These are phyloP conservation scores for Sorex araneus DNA, from an alignment of 2,113 vertebrate genomes.

Conservation along the genomic window DNA sequence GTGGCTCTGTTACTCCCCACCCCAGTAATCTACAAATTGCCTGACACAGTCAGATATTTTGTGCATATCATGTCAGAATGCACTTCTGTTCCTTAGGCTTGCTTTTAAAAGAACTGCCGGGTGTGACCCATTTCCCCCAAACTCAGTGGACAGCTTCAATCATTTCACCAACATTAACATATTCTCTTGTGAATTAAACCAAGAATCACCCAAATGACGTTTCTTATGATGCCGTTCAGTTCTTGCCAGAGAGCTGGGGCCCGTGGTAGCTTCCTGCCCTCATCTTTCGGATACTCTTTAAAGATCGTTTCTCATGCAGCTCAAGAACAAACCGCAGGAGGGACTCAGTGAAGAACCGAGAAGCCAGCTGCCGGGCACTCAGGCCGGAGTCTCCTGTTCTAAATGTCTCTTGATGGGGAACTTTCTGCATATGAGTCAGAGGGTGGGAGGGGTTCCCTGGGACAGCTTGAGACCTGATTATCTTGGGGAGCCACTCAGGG, in stretches of 20 bases:
- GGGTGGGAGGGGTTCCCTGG: rapidly evolving
- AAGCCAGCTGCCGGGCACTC: neutral
- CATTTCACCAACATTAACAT: neutral
- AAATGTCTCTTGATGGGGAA: neutral
- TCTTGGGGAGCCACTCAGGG: neutral
- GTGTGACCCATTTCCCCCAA: no score
- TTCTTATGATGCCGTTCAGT: neutral
- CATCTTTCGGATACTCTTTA: neutral
- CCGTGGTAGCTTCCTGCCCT: neutral
- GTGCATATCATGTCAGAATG: neutral
- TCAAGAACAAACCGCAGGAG: neutral
- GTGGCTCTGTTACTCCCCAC: neutral
- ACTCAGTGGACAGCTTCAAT: neutral
- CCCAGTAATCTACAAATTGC: no score
- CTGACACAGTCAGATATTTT: neutral
- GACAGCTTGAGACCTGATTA: neutral
- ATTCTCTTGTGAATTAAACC: no score
- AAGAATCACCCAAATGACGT: neutral
- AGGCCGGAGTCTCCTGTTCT: neutral
- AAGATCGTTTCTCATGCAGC: no score
- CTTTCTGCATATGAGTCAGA: neutral
- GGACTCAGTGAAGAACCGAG: neutral
- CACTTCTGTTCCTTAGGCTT: neutral
- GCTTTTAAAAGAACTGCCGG: neutral
- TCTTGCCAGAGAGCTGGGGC: neutral